Evolutionary conservation across 2,888 invertebrate genomes (phyloP).

Genomic region (Spodoptera picta): DNA sequence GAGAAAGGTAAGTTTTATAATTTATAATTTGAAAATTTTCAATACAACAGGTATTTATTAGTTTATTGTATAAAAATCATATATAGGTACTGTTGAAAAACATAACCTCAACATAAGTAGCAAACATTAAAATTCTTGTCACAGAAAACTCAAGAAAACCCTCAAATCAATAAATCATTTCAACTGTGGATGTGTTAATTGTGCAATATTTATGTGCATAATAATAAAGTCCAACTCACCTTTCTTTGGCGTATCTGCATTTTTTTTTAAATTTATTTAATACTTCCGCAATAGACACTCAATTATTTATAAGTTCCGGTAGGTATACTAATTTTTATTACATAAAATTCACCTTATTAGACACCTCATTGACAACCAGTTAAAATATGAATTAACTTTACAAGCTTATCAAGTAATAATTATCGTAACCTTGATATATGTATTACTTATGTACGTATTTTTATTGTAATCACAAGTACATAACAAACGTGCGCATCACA

Average conservation of each 20-base stretch:
- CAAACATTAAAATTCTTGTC: too few relatives aligned
- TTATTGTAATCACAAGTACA: conserved; percentile 17
- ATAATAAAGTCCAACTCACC: conserved; percentile 58
- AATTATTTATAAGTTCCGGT: not conserved
- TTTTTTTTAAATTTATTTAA: conserved; percentile 28
- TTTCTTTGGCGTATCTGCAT: conserved; percentile 78
- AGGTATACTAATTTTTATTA: not conserved
- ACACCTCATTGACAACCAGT: conserved; percentile 9
- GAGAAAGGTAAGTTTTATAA: too few relatives aligned
- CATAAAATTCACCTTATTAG: not conserved
- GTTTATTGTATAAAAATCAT: too few relatives aligned
- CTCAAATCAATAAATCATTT: not conserved
- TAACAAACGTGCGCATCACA: conserved; percentile 42
- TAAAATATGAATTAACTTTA: conserved; percentile 32
- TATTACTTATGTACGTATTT: conserved; percentile 24
- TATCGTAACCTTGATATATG: conserved; percentile 33
- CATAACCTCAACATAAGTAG: too few relatives aligned
- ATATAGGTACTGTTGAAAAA: too few relatives aligned
- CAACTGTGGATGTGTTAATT: not conserved
- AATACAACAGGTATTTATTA: too few relatives aligned
- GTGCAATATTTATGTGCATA: not conserved
- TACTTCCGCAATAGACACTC: conserved; percentile 8
- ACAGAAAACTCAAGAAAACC: too few relatives aligned
- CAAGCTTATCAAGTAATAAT: conserved; percentile 24
- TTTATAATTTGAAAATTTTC: too few relatives aligned